phyloP scores from a whole-genome alignment of 1,140 invertebrate genomes.

The Drosophila baimaii region DNA sequence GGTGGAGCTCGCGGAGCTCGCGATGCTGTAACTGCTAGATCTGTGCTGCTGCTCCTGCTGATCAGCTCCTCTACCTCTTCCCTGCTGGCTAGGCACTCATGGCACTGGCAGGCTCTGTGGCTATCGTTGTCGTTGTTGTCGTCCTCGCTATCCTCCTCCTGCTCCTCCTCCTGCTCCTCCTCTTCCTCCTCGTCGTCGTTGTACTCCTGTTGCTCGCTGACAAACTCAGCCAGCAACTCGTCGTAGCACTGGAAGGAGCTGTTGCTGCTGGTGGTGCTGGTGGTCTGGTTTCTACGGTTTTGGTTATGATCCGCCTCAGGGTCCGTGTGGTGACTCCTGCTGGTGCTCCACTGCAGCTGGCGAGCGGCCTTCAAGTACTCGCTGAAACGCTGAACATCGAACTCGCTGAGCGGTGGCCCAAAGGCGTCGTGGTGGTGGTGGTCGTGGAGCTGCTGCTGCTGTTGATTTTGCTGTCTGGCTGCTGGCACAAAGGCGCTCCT shows the following conservation, averaged over 20 bases:
- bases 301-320: not conserved
- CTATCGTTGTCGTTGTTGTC: constrained; percentile 38
- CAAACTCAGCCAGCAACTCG: constrained; percentile 74
- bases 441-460: constrained; percentile 3
- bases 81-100: constrained; percentile 68
- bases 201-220: constrained; percentile 66
- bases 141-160: constrained; percentile 42
- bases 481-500: constrained; percentile 64
- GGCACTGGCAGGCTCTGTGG: constrained; percentile 58
- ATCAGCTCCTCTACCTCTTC: constrained; percentile 15
- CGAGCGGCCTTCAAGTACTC: constrained; percentile 68
- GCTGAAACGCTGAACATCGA: constrained; percentile 74
- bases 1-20: not conserved
- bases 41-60: constrained; percentile 3
- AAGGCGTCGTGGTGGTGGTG: constrained; percentile 44
- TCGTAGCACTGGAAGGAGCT: constrained; percentile 74
- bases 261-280: constrained; percentile 8
- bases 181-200: constrained; percentile 25
- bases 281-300: not conserved
- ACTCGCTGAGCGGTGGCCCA: constrained; percentile 60
- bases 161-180: constrained; percentile 19
- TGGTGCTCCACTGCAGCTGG: constrained; percentile 54
- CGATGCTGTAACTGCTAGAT: not conserved
- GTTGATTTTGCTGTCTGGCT: not conserved
- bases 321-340: not conserved